Conservation (phyloP, 2,888 invertebrate genomes). For the Sipha maydis region DNA sequence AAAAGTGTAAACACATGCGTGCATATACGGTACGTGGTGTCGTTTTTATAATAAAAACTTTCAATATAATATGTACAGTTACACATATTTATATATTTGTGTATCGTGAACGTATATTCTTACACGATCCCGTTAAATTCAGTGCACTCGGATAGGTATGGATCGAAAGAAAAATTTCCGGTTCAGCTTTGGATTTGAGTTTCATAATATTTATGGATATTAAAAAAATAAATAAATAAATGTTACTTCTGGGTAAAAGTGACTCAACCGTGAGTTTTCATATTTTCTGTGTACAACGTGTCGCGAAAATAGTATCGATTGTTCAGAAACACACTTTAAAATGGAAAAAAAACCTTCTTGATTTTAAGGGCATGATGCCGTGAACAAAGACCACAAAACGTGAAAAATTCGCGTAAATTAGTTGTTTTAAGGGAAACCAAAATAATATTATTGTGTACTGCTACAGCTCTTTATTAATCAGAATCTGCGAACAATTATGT, state of each 20-base stretch:
- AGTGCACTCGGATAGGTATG: slow-evolving; percentile 1
- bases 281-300: background rate
- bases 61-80: background rate
- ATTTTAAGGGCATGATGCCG: background rate
- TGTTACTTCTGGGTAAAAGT: background rate
- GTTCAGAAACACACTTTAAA: background rate
- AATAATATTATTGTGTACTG: background rate
- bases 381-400: background rate
- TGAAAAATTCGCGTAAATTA: background rate
- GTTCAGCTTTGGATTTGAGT: background rate
- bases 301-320: background rate
- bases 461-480: background rate
- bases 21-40: background rate
- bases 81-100: too few species aligned
- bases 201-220: slow-evolving; percentile 34
- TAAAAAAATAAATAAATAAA: background rate
- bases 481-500: background rate
- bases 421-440: too few species aligned
- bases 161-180: slow-evolving; percentile 33
- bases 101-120: background rate
- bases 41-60: slow-evolving; percentile 33
- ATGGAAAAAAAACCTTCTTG: background rate
- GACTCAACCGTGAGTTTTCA: slow-evolving; percentile 9
- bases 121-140: background rate
- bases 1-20: too few species aligned